These are phyloP conservation scores for Geranospiza caerulescens DNA, from an alignment of 2,797 vertebrate genomes.

Conservation along the genomic window DNA sequence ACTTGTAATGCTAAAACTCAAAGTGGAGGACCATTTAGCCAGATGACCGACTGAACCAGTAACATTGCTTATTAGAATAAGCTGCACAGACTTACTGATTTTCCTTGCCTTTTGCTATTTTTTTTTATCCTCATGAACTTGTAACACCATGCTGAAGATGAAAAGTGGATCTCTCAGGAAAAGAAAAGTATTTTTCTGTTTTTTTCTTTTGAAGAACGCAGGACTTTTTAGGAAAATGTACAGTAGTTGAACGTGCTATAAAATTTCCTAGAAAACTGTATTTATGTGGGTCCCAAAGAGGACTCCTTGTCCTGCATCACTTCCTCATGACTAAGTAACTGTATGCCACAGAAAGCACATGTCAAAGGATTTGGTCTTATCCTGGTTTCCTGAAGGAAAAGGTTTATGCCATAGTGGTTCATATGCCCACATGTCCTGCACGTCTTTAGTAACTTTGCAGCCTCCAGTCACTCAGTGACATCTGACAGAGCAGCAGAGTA, in stretches of 20 bases:
- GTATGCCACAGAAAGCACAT: neutral
- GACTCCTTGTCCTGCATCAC: neutral
- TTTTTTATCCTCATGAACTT: neutral
- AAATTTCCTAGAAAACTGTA: neutral
- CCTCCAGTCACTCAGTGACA: neutral
- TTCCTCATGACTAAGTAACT: neutral
- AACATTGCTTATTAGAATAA: neutral
- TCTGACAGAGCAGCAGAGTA: neutral
- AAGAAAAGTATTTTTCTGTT: neutral
- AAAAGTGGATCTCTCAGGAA: neutral
- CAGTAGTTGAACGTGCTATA: neutral
- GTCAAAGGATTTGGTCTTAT: neutral
- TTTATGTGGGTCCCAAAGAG: neutral
- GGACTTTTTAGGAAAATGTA: neutral
- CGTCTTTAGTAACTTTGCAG: neutral
- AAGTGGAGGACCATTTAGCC: neutral
- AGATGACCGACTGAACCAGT: neutral
- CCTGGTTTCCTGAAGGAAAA: neutral
- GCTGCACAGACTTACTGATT: neutral
- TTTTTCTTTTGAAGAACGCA: neutral
- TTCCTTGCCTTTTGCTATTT: neutral
- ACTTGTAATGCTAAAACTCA: neutral
- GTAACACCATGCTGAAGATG: neutral
- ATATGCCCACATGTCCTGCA: fast-evolving
- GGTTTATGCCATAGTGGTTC: neutral